A percentile compares a stretch with the other conserved stretches of the same genome.
These are phyloP conservation scores for Arrhamphus sclerolepis DNA, from an alignment of 2,797 vertebrate genomes.

Conservation along the genomic window DNA sequence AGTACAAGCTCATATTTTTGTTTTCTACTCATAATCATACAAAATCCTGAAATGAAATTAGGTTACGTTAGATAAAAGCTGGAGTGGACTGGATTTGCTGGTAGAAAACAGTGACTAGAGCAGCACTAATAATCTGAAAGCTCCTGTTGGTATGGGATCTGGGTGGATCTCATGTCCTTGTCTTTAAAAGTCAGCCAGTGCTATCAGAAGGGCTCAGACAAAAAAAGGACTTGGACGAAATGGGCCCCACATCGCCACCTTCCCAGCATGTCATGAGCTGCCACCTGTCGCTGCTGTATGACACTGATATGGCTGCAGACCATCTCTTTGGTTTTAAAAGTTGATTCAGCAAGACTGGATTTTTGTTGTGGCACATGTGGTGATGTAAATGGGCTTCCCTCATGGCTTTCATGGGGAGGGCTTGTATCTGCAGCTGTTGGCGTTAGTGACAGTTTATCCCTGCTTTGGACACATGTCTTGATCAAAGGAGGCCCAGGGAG, in stretches of 20 bases:
- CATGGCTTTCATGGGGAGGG: constrained; percentile 36
- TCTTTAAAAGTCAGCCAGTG: constrained; percentile 20
- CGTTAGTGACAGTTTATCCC: constrained; percentile 75
- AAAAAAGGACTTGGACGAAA: constrained; percentile 5
- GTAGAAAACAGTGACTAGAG: too few species aligned
- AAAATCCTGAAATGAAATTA: too few species aligned
- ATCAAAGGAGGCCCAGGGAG: constrained; percentile 59
- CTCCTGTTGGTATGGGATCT: neutral
- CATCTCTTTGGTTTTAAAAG: constrained; percentile 68
- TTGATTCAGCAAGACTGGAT: constrained; percentile 54
- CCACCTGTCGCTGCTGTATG: constrained; percentile 72
- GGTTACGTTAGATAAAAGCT: neutral
- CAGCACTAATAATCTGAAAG: constrained; percentile 2
- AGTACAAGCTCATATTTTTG: too few species aligned
- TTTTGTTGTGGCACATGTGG: constrained; percentile 30
- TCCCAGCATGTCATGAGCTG: constrained; percentile 24
- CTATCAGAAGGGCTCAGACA: constrained; percentile 11
- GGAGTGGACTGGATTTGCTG: neutral
- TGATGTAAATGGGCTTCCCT: constrained; percentile 44
- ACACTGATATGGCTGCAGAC: constrained; percentile 74
- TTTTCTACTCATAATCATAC: too few species aligned
- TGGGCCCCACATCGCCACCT: constrained; percentile 21
- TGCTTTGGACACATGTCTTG: constrained; percentile 63
- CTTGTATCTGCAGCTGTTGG: constrained; percentile 77
- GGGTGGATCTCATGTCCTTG: constrained; percentile 1